Evolutionary conservation across 2,888 invertebrate genomes (phyloP), one percentile per base, ranked within the genome.

Genomic region (Gymnosoma rotundatum): DNA sequence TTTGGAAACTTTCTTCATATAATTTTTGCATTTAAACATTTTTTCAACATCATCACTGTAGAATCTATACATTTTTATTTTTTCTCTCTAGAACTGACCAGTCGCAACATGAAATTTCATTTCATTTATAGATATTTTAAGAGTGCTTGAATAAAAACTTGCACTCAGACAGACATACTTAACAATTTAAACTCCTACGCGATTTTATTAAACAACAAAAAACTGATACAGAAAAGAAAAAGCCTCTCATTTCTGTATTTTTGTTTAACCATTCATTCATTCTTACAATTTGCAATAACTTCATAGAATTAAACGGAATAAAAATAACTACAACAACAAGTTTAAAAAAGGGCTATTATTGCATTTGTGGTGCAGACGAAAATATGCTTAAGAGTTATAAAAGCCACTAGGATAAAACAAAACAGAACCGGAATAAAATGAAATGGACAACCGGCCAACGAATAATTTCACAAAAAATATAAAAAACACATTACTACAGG

Each of bases 311-410:
- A 45, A 75, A 48, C 36, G 20, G 36, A 21, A 16, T 64, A 56
- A 52, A 52, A 20, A 75, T 1, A 75, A 75, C 36, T 48, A 10
- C 42, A 45, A 10, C 42, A 36, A 38, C 20, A 54, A 21, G 14
- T 21, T 38, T 10, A 54, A 73, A 52, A 18, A 73, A 79, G 73
- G 36, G 45, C 56, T 61, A 50, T 79, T 73, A 79, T 73, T 73
- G 60, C 79, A 79, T 73, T 73, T 79, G 79, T 64, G 79, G 73
- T 79, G 73, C 60, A 79, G 79, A 79, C 73, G 60, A 58, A 73
- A 79, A 73, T 72, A 60, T 79, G 79, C 79, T 79, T 66, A 73
- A 79, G 73, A 73, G 79, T 16, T 52, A 61, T 18, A 52, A 38
- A 78, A 63, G 52, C 54, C 52, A 42, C 32, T 45, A 61, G 45